These are phyloP conservation scores for Phrynocephalus guinanensis DNA, from an alignment of 2,797 vertebrate species.

Conservation along the genomic window DNA sequence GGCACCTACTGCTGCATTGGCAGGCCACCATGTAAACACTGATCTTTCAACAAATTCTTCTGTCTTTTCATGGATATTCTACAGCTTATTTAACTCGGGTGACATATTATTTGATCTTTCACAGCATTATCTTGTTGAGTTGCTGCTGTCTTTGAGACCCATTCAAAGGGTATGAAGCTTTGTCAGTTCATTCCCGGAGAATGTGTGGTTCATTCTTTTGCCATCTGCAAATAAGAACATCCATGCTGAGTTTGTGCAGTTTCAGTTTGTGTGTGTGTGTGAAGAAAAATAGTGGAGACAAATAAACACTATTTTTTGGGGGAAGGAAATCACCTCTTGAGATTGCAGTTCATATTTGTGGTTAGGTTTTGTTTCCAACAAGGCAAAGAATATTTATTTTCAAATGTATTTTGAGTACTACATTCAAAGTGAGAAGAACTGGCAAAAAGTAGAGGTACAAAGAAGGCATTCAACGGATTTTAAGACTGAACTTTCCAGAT, in stretches of 20 bases:
- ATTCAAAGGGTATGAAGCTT: neutral
- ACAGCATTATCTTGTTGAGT: constrained; percentile 26
- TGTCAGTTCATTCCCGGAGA: constrained; percentile 22
- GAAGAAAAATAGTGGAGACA: constrained; percentile 6
- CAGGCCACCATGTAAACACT: neutral
- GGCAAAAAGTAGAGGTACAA: neutral
- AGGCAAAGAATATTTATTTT: constrained; percentile 16
- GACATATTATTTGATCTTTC: constrained; percentile 14
- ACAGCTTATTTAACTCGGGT: constrained; percentile 14
- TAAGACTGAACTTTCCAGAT: neutral
- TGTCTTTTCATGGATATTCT: neutral
- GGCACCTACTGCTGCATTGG: neutral
- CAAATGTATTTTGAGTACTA: neutral
- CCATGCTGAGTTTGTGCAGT: neutral
- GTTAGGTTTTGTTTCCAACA: constrained; percentile 6
- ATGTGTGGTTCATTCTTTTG: neutral
- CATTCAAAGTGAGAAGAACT: constrained; percentile 1
- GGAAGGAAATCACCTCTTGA: constrained; percentile 5
- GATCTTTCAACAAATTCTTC: neutral
- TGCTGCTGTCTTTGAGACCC: neutral
- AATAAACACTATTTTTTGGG: neutral
- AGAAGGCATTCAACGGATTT: neutral
- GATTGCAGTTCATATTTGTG: neutral
- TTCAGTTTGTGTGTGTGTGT: neutral
- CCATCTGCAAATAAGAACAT: neutral